Base-by-base conservation (phyloP, 2,113 vertebrate species). In the Microtus montanus region DNA sequence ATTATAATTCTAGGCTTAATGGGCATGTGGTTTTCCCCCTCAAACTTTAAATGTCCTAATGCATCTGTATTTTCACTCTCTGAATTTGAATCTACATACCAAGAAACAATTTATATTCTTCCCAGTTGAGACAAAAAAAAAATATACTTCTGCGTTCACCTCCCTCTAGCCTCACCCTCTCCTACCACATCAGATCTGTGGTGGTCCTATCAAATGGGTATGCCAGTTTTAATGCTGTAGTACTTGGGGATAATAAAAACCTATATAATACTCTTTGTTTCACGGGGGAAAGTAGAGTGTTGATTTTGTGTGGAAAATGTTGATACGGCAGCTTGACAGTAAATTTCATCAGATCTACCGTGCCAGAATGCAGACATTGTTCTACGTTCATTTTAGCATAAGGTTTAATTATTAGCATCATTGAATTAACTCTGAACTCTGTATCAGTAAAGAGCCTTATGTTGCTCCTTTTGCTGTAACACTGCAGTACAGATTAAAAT, bases 391-490 rank as follows among this genome's bases (percentile, higher is more conserved):
- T 97, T 98, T 97, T 96, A 97, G 90, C 10, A 8, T 98, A 97
- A 97, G 94, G 92, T 97, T 98, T 98, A 97, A 98, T 98, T 97
- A 98, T 98, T 97, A 98, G 95, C 96, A 79, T 96, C 97, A 92
- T 0, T 93, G 98, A 98, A 97, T 98, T 98, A 97, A 97, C 97
- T 97, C 93, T 1, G 0, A 97, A 96, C 97, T 92, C 93, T 94
- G 0, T 97, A 95, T 97, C 96, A 88, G 92, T 98, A 98, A 97
- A 98, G 96, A 97, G 96, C 97, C 97, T 97, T 98, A 94, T 96
- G 97, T 95, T 97, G 95, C 93, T 90, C 96, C 90, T 96, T 98
- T 98, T 98, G 97, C 97, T 96, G 71, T 97, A 96, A 97, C 80
- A 92, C 95, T 94, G 86, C 96, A 96, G 88, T 97, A 90, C 96